Conservation (phyloP, 2,888 invertebrate species). For the Empis livida region DNA sequence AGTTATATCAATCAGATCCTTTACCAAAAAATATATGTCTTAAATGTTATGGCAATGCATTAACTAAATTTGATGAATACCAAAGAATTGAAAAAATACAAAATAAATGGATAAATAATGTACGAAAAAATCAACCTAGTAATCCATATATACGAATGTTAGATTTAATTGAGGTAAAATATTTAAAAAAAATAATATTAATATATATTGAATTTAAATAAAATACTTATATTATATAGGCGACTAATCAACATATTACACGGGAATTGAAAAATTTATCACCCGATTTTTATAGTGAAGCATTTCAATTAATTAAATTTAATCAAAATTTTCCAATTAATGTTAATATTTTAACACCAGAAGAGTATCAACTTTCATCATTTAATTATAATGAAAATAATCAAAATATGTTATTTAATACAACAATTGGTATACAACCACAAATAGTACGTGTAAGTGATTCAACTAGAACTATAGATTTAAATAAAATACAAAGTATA, state of each 20-base stretch:
- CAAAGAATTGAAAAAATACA: conserved; percentile 19
- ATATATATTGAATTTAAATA: background rate
- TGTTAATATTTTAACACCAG: background rate
- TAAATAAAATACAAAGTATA: too few species aligned
- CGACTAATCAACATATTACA: background rate
- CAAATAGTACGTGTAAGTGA: too few species aligned
- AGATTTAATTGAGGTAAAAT: conserved; percentile 20
- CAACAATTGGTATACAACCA: too few species aligned
- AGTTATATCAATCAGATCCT: conserved; percentile 25
- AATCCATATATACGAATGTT: conserved; percentile 21
- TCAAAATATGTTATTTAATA: too few species aligned
- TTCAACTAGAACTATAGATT: too few species aligned
- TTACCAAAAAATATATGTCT: conserved; percentile 24
- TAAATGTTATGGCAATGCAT: conserved; percentile 19
- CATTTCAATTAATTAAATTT: background rate
- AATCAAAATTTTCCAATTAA: background rate
- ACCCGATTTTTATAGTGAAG: background rate
- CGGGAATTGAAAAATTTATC: background rate
- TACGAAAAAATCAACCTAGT: conserved; percentile 20
- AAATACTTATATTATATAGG: background rate
- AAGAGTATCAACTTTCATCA: too few species aligned
- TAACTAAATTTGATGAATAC: conserved; percentile 18
- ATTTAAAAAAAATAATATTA: background rate
- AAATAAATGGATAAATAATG: conserved; percentile 20
- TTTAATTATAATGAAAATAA: too few species aligned